These are phyloP conservation scores for Chascanopsetta lugubris DNA, from an alignment of 2,113 vertebrate species.

Conservation along the genomic window DNA sequence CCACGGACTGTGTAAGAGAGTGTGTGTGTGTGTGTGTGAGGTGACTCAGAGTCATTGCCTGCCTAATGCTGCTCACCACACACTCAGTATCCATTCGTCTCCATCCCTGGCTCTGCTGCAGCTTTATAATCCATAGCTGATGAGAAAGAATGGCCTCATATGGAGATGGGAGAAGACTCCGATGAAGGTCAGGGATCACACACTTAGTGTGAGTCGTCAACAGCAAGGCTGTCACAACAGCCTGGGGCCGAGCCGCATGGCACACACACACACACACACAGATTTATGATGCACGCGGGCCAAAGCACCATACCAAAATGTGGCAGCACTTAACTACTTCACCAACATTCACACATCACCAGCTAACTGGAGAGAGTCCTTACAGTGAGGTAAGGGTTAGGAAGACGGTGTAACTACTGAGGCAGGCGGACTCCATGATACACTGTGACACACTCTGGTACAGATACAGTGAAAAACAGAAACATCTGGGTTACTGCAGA, in stretches of 20 bases:
- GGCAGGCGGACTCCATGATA: too few relatives aligned
- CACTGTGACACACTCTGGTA: too few relatives aligned
- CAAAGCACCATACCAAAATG: constrained; percentile 6
- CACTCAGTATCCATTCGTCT: constrained; percentile 55
- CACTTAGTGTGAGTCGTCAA: constrained; percentile 55
- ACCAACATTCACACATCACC: constrained; percentile 24
- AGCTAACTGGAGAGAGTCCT: constrained; percentile 13
- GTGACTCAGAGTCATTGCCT: constrained; percentile 12
- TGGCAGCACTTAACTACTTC: constrained; percentile 18
- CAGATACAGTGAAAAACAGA: too few relatives aligned
- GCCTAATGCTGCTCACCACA: constrained; percentile 27
- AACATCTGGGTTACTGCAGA: not conserved
- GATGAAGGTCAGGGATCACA: constrained; percentile 70
- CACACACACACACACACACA: constrained; percentile 31
- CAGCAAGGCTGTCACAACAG: constrained; percentile 33
- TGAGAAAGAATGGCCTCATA: constrained; percentile 63
- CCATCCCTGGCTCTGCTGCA: constrained; percentile 29
- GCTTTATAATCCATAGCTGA: constrained; percentile 62
- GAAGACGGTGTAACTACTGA: not conserved
- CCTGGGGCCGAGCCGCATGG: constrained; percentile 31
- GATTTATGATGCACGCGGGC: constrained; percentile 23
- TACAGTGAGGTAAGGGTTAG: not conserved
- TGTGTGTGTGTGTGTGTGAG: not conserved
- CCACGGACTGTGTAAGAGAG: not conserved
- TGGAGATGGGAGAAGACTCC: constrained; percentile 51